phyloP scores from a whole-genome alignment of 2,888 invertebrate genomes.

The Zygothrica quintamaculata region DNA sequence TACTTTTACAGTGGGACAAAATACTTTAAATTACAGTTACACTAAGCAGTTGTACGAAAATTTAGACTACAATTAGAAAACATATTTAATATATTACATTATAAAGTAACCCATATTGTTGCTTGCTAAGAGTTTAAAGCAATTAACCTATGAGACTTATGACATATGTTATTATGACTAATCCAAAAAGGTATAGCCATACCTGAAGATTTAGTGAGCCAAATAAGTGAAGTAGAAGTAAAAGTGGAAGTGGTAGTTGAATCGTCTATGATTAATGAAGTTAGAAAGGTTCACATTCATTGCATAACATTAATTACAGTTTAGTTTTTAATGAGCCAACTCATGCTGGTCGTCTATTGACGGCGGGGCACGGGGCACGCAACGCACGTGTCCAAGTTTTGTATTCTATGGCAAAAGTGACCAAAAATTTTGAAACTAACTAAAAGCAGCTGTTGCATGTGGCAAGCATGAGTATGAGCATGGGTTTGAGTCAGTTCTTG shows the following conservation, averaged over 20 bases:
- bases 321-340: slow-evolving; percentile 67
- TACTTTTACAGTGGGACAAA: too few species aligned
- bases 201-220: neutral
- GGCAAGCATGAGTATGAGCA: slow-evolving; percentile 7
- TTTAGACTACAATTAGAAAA: too few species aligned
- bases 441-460: slow-evolving; percentile 35
- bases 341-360: slow-evolving; percentile 21
- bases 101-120: too few species aligned
- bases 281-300: slow-evolving; percentile 17
- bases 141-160: too few species aligned
- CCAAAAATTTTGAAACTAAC: slow-evolving; percentile 6
- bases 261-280: slow-evolving; percentile 43
- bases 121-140: too few species aligned
- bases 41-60: too few species aligned
- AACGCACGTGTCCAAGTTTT: slow-evolving; percentile 16
- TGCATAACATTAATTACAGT: slow-evolving; percentile 57
- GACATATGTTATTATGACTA: too few species aligned
- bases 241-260: too few species aligned
- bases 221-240: neutral
- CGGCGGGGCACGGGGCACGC: neutral
- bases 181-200: slow-evolving; percentile 27
- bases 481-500: neutral
- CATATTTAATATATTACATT: too few species aligned
- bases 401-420: neutral
- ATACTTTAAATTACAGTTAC: too few species aligned